Evolutionary conservation across 2,888 invertebrate genomes (phyloP).

Genomic region (Caenorhabditis macrosperma): DNA sequence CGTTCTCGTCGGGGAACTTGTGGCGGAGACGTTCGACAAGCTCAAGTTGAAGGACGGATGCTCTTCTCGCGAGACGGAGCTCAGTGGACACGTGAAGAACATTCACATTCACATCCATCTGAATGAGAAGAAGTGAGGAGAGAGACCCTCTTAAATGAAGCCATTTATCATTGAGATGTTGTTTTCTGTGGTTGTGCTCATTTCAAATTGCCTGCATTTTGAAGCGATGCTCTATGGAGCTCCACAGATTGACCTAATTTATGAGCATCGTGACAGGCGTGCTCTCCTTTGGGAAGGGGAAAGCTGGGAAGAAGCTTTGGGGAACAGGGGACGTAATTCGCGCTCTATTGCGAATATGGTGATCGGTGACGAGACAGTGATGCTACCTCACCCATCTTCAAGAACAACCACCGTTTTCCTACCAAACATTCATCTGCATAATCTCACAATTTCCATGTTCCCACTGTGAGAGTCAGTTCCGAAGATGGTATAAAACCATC

Average conservation of each 20-base stretch:
- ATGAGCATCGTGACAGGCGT: too few relatives aligned
- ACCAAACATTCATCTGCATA: too few relatives aligned
- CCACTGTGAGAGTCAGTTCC: neutral
- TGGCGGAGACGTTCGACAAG: slow-evolving; percentile 18
- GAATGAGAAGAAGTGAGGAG: neutral
- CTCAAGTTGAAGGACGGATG: neutral
- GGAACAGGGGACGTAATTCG: too few relatives aligned
- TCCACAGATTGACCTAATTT: too few relatives aligned
- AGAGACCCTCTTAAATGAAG: neutral
- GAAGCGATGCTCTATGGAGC: too few relatives aligned
- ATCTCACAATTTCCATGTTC: neutral
- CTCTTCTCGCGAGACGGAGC: neutral
- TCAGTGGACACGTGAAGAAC: neutral
- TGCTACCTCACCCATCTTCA: too few relatives aligned
- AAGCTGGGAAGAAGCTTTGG: too few relatives aligned
- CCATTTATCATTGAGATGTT: neutral
- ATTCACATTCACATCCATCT: slow-evolving; percentile 24
- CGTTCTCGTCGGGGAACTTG: slow-evolving; percentile 1
- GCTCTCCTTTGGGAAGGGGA: too few relatives aligned
- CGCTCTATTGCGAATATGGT: too few relatives aligned
- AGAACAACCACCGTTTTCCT: neutral
- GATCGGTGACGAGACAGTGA: too few relatives aligned
- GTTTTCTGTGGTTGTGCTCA: too few relatives aligned
- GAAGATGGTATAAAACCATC: neutral
- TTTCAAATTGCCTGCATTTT: too few relatives aligned